phyloP scores from a whole-genome alignment of 1,140 invertebrate genomes.

The Drosophila sulfurigaster region DNA sequence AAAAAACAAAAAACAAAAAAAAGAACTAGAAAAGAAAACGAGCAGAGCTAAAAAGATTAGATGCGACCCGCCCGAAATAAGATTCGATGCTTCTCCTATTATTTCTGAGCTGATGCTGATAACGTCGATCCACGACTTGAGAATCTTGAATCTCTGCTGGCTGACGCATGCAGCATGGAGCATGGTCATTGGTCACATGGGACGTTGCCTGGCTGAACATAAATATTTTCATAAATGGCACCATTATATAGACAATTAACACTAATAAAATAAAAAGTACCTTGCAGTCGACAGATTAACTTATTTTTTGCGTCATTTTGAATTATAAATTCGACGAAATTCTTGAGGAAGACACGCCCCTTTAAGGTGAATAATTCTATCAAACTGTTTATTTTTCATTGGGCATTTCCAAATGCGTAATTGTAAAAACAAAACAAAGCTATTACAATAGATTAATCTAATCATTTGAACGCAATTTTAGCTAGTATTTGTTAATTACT shows the following conservation, averaged over 20 bases:
- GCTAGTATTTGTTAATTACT: not conserved
- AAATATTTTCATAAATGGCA: constrained; percentile 6
- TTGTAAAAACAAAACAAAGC: constrained; percentile 1
- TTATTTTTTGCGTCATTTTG: constrained; percentile 27
- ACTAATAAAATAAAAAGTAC: constrained; percentile 18
- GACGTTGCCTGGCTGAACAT: not conserved
- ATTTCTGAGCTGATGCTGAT: not conserved
- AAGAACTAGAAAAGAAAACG: not conserved
- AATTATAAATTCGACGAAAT: not conserved
- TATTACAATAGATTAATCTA: not conserved
- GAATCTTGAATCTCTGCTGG: constrained; percentile 1
- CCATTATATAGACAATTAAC: not conserved
- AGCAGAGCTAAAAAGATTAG: not conserved
- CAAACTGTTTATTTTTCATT: constrained; percentile 10
- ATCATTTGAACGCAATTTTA: not conserved
- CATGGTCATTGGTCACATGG: constrained; percentile 3
- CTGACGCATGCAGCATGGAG: constrained; percentile 21
- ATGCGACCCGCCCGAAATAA: constrained; percentile 1
- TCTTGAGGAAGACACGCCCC: constrained; percentile 18
- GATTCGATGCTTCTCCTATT: not conserved
- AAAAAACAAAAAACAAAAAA: not conserved
- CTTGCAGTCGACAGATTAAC: constrained; percentile 1
- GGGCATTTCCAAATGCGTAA: no score
- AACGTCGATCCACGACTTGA: not conserved
- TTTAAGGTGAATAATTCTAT: not conserved